A percentile compares a stretch with the other conserved stretches of the same genome.
Evolutionary conservation across 64 coral and sea anemone genomes (phyloP).

Genomic region (Stichodactyla mertensii): DNA sequence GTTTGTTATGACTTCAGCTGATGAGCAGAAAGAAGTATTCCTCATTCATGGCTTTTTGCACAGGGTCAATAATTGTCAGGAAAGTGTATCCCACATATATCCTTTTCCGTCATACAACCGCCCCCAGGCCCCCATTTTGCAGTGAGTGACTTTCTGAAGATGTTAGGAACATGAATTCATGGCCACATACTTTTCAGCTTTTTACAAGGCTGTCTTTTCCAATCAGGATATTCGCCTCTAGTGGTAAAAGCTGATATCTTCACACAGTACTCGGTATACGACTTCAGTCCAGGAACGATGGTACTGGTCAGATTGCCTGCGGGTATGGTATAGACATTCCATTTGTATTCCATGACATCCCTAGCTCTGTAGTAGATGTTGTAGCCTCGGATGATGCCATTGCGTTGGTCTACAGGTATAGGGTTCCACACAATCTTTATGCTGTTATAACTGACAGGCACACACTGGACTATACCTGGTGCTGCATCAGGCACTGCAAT

Average conservation of each 20-base stretch:
- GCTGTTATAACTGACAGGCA: neutral
- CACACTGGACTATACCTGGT: neutral
- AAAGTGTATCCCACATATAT: too few species aligned
- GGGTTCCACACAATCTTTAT: neutral
- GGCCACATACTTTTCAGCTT: neutral
- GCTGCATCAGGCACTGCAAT: neutral
- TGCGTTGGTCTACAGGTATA: neutral
- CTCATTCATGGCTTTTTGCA: too few species aligned
- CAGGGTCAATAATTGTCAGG: too few species aligned
- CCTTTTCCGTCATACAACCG: too few species aligned
- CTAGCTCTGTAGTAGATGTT: neutral
- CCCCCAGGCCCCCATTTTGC: too few species aligned
- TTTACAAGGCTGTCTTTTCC: neutral
- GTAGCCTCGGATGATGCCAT: slow-evolving; percentile 21
- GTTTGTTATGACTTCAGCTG: too few species aligned
- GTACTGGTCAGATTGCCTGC: neutral
- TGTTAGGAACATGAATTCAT: too few species aligned
- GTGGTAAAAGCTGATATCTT: slow-evolving; percentile 19
- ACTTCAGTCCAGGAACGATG: slow-evolving; percentile 5
- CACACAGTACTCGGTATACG: slow-evolving; percentile 1
- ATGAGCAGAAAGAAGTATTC: too few species aligned
- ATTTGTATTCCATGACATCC: neutral
- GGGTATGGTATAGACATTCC: neutral
- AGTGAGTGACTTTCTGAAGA: too few species aligned
- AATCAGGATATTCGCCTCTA: neutral